Evolutionary conservation across 2,888 invertebrate species (phyloP), one percentile per base, ranked within the genome.

Genomic region (Chaetoderma sp.): DNA sequence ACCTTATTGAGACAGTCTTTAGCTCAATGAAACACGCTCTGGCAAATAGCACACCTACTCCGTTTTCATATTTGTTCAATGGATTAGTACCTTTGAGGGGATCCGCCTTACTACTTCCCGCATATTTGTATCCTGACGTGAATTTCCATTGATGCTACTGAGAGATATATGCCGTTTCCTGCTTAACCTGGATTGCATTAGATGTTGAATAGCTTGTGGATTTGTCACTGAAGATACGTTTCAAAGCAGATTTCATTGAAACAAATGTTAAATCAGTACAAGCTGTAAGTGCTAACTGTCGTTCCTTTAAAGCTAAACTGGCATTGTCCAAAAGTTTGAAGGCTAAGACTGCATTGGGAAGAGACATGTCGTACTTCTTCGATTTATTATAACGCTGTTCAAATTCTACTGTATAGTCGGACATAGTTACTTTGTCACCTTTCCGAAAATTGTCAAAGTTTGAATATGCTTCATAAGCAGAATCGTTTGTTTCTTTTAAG

Each of bases 51-150:
- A 52, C 52, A 52, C 21, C 18, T 23, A n/a, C 27, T 23, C 6
- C 52, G 52, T 52, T 28, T 23, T 13, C 52, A 52, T 27, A 52
- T 25, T 10, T 52, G 18, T 52, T 28, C 28, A 52, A 8, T 8
- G 52, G 52, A 52, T 52, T 52, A 52, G 52, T 52, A 8, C 52
- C 52, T 52, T 28, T 52, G n/a, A n/a, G 39, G n/a, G n/a, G 4
- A 4, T n/a, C 16, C 16, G 49, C 13, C 4, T 3, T 21, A 13
- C 27, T 47, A 3, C n/a, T n/a, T 21, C 18, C 16, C 23, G 49
- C 49, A 18, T 45, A 10, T 45, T 8, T 10, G 6, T n/a, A 6
- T 10, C 8, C 16, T 23, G 18, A 25, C 8, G 6, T n/a, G 8
- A 10, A n/a, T 10, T 6, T 45, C 16, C 47, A 45, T 45, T 6